Evolutionary conservation across 1,140 invertebrate species (phyloP), one percentile per base, ranked within the genome.

Genomic region (Mizuhopecten yessoensis): DNA sequence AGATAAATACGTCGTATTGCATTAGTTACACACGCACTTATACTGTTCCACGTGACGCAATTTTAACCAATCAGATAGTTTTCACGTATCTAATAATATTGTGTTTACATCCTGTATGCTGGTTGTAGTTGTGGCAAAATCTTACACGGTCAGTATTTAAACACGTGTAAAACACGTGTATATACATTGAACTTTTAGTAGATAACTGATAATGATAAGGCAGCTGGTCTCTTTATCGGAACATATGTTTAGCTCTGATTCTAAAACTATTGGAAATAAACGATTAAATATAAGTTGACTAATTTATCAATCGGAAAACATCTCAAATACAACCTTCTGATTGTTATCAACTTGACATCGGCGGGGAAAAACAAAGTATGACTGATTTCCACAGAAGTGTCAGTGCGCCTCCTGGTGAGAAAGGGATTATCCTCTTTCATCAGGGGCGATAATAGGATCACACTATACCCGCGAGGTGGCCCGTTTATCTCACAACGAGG

Each of bases 391-490:
- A 75, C 57, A 23, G 57, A 75, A 75, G 57, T 75, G 57, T 75
- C 57, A 75, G 57, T 29, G 57, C 57, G 57, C 57, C 57, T 5
- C 57, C 57, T 75, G 57, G 57, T 75, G 57, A 29, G 57, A n/a
- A 75, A 75, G 57, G 57, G 57, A 75, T 75, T 75, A 75, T 75
- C 57, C 57, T 75, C 57, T 75, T 75, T 75, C 57, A 75, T 75
- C 57, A 75, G n/a, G 57, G 57, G 57, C 57, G 57, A 75, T 75
- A 75, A 75, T 75, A 75, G 11, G 57, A 75, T 5, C 57, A 75
- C n/a, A 75, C 57, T 75, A 75, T n/a, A 23, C n/a, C 57, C 57
- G n/a, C 57, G n/a, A 75, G 57, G 57, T 75, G 57, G 57, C 57
- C 57, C 29, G 57, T 75, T 75, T 75, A 75, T 75, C 57, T 75